Conservation (phyloP, 1,140 invertebrate species). For the Rhopalosiphum padi region DNA sequence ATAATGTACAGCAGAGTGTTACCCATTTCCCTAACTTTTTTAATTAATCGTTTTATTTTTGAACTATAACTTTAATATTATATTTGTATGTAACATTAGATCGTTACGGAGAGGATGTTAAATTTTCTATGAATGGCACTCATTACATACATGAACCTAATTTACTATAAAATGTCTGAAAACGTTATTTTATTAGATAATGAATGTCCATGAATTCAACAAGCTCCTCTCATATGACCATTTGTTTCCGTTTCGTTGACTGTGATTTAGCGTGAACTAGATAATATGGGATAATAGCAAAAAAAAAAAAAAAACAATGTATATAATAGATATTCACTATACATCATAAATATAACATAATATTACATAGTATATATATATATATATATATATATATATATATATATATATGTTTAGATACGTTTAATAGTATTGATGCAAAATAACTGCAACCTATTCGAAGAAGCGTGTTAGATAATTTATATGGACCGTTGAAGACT, state of each 20-base stretch:
- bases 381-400: neutral
- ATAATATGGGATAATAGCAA: neutral
- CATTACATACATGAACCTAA: neutral
- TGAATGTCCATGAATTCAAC: neutral
- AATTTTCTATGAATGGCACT: neutral
- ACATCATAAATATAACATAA: neutral
- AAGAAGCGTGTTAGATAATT: neutral
- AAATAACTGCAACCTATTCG: neutral
- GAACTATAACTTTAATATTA: neutral
- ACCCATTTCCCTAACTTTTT: neutral
- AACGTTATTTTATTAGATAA: neutral
- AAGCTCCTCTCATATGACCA: neutral
- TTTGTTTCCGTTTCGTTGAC: neutral
- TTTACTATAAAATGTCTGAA: neutral
- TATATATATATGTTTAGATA: neutral
- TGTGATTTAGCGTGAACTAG: constrained; percentile 14
- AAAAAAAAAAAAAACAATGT: neutral
- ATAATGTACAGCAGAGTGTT: too few species aligned
- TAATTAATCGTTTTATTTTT: neutral
- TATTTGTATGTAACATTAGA: neutral
- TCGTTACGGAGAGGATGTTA: neutral
- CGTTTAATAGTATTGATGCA: neutral
- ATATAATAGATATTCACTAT: neutral
- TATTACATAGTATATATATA: neutral
- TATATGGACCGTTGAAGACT: neutral